Evolutionary conservation across 2,888 invertebrate genomes (phyloP).

Genomic region (Noctuana brunneofusca): DNA sequence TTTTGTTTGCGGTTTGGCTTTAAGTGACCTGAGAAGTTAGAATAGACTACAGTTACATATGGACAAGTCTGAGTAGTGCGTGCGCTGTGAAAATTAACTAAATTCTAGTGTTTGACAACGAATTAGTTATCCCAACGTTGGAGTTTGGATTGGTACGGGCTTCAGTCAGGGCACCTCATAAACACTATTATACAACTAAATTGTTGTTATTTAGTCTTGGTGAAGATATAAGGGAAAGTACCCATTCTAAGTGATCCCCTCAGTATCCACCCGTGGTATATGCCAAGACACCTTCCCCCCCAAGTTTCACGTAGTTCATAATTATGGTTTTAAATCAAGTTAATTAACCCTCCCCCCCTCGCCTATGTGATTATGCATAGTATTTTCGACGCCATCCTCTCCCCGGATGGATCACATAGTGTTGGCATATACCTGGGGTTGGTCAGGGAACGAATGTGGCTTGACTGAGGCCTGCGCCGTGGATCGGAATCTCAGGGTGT

Average conservation of each 20-base stretch:
- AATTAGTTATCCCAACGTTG: slow-evolving; percentile 57
- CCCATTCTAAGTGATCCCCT: too few species aligned
- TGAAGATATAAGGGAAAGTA: too few species aligned
- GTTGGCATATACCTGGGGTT: too few species aligned
- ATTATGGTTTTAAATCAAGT: too few species aligned
- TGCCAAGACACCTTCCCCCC: too few species aligned
- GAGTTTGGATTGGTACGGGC: slow-evolving; percentile 46
- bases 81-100: slow-evolving; percentile 23
- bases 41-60: slow-evolving; percentile 30
- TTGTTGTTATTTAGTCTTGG: not conserved
- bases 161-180: slow-evolving; percentile 42
- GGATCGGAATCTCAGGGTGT: slow-evolving; percentile 60
- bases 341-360: too few species aligned
- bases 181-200: not conserved
- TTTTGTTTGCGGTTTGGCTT: slow-evolving; percentile 6
- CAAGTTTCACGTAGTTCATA: too few species aligned
- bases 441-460: not conserved
- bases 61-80: slow-evolving; percentile 64
- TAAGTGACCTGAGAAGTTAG: slow-evolving; percentile 35
- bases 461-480: slow-evolving; percentile 37
- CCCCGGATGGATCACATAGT: too few species aligned
- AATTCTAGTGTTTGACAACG: slow-evolving; percentile 64
- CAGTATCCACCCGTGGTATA: too few species aligned
- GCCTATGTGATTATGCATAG: not conserved
- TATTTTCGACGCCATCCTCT: not conserved